phyloP scores from a whole-genome alignment of 2,113 vertebrate species.

The Salvelinus alpinus region DNA sequence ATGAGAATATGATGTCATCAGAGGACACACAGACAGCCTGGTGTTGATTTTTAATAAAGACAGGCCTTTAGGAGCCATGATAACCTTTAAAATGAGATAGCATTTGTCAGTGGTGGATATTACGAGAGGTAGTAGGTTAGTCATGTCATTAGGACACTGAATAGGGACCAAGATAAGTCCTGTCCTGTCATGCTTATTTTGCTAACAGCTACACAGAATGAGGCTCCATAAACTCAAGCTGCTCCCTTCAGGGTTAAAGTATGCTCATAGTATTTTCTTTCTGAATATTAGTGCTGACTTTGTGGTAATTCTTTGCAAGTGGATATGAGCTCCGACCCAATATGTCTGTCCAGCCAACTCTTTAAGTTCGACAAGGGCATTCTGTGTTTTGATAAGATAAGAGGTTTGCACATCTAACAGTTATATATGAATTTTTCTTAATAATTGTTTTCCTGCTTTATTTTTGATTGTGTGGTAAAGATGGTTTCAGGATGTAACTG shows the following conservation, averaged over 20 bases:
- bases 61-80: slow-evolving; percentile 56
- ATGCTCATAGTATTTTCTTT: neutral
- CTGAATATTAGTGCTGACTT: neutral
- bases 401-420: neutral
- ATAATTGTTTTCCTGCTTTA: neutral
- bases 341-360: neutral
- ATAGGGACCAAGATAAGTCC: neutral
- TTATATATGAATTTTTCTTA: neutral
- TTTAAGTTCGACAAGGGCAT: neutral
- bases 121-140: slow-evolving; percentile 30
- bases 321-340: neutral
- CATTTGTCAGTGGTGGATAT: neutral
- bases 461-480: too few relatives aligned
- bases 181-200: neutral
- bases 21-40: slow-evolving; percentile 73
- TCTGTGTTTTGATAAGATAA: neutral
- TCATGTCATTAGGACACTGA: neutral
- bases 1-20: slow-evolving; percentile 83
- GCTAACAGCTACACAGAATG: neutral
- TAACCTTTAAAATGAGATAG: slow-evolving; percentile 28
- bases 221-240: neutral
- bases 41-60: slow-evolving; percentile 72
- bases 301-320: neutral
- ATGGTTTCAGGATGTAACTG: neutral
- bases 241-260: neutral